Conservation (phyloP, 2,888 invertebrate genomes). For the Papilio elwesi region DNA sequence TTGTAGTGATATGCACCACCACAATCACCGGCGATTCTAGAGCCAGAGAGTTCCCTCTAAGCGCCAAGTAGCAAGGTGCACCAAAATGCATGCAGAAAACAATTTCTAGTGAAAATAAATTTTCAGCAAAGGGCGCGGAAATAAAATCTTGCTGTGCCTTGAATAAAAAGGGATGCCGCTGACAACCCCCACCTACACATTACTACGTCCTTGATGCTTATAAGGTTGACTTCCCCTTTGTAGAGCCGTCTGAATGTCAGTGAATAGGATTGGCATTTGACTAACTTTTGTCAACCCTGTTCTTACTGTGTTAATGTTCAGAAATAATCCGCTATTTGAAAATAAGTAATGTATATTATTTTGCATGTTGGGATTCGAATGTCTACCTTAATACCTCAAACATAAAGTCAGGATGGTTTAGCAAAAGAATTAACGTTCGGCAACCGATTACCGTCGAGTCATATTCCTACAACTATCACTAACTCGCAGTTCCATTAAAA, state of each 20-base stretch:
- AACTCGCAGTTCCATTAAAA: too few relatives aligned
- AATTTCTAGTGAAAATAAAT: too few relatives aligned
- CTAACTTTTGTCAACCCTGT: background rate
- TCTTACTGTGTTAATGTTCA: background rate
- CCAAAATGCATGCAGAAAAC: too few relatives aligned
- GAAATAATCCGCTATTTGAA: background rate
- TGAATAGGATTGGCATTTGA: background rate
- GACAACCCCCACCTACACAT: too few relatives aligned
- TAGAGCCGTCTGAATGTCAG: background rate
- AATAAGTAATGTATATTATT: background rate
- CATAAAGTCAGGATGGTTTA: background rate
- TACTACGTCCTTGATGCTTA: too few relatives aligned
- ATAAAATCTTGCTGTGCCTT: background rate
- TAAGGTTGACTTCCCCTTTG: background rate
- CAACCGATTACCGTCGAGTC: too few relatives aligned
- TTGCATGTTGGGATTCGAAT: background rate
- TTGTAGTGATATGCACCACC: background rate
- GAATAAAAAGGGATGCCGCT: background rate
- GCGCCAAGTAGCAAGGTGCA: background rate
- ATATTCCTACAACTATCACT: too few relatives aligned
- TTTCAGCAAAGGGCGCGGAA: background rate
- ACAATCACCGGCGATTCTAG: background rate
- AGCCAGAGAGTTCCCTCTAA: background rate
- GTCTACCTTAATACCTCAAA: background rate
- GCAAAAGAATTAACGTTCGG: background rate